These are phyloP conservation scores for Drosophila differens DNA, from an alignment of 2,888 invertebrate genomes.

Conservation along the genomic window DNA sequence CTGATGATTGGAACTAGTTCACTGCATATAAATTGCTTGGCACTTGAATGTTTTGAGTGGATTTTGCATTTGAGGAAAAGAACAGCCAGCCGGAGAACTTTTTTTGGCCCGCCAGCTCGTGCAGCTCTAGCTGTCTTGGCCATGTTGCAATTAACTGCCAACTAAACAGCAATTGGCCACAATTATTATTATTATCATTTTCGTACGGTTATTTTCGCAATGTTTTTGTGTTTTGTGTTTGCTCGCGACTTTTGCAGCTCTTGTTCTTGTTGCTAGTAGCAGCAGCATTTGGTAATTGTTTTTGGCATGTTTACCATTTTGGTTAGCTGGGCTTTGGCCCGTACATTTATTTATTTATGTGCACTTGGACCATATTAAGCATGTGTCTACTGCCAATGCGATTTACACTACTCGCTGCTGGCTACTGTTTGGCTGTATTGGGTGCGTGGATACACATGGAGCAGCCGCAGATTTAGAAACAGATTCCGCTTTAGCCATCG, in stretches of 20 bases:
- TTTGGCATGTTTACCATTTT: slow-evolving; percentile 81
- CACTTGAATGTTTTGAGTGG: slow-evolving; percentile 8
- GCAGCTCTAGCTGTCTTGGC: slow-evolving; percentile 54
- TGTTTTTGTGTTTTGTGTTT: slow-evolving; percentile 35
- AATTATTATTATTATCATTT: slow-evolving; percentile 80
- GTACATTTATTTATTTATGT: slow-evolving; percentile 54
- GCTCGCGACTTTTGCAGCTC: slow-evolving; percentile 31
- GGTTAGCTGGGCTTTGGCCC: slow-evolving; percentile 57
- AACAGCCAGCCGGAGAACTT: slow-evolving; percentile 37
- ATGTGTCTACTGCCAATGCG: slow-evolving; percentile 51
- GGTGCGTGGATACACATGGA: slow-evolving; percentile 43
- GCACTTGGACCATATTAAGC: slow-evolving; percentile 63
- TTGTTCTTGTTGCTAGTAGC: slow-evolving; percentile 11
- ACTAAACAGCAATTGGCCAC: slow-evolving; percentile 82
- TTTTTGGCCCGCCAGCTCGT: slow-evolving; percentile 41
- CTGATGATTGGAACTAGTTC: slow-evolving; percentile 38
- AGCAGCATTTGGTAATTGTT: slow-evolving; percentile 76
- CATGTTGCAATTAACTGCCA: slow-evolving; percentile 82
- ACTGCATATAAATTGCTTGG: not conserved
- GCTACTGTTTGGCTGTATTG: slow-evolving; percentile 63
- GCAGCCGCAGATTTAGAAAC: slow-evolving; percentile 17
- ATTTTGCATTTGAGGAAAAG: slow-evolving; percentile 42
- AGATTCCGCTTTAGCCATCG: slow-evolving; percentile 29
- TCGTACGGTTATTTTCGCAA: slow-evolving; percentile 59
- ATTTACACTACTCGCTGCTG: slow-evolving; percentile 20